These are phyloP conservation scores for Lepidostoma basale DNA, from an alignment of 1,140 invertebrate species.

Conservation along the genomic window DNA sequence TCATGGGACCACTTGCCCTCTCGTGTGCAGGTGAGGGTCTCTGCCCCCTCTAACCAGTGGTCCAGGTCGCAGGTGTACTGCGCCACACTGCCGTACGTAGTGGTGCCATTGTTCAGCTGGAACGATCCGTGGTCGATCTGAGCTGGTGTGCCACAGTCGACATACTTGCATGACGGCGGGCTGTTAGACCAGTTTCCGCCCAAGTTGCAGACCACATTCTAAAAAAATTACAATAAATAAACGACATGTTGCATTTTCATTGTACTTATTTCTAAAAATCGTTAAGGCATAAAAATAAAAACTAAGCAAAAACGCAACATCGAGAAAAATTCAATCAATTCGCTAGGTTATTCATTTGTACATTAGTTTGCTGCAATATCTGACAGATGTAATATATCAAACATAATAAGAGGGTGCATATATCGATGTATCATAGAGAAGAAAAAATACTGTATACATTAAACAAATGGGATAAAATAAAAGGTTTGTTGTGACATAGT, in stretches of 20 bases:
- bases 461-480: too few relatives aligned
- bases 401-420: too few relatives aligned
- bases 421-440: too few relatives aligned
- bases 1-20: constrained; percentile 88
- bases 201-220: constrained; percentile 79
- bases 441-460: too few relatives aligned
- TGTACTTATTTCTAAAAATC: background rate
- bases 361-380: too few relatives aligned
- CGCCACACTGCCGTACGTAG: constrained; percentile 76
- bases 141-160: constrained; percentile 85
- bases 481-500: too few relatives aligned
- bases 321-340: too few relatives aligned
- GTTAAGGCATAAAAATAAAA: background rate
- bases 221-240: constrained; percentile 38
- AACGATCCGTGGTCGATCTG: constrained; percentile 77
- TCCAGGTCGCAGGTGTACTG: constrained; percentile 81
- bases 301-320: too few relatives aligned
- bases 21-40: constrained; percentile 71
- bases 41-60: constrained; percentile 79
- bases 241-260: constrained; percentile 12
- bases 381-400: too few relatives aligned
- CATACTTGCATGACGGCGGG: constrained; percentile 79
- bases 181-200: constrained; percentile 83
- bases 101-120: constrained; percentile 76
- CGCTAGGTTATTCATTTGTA: too few relatives aligned